Evolutionary conservation across 2,888 invertebrate species (phyloP), one percentile per base, ranked within the genome.

Genomic region (Ennomos fuscantarius): DNA sequence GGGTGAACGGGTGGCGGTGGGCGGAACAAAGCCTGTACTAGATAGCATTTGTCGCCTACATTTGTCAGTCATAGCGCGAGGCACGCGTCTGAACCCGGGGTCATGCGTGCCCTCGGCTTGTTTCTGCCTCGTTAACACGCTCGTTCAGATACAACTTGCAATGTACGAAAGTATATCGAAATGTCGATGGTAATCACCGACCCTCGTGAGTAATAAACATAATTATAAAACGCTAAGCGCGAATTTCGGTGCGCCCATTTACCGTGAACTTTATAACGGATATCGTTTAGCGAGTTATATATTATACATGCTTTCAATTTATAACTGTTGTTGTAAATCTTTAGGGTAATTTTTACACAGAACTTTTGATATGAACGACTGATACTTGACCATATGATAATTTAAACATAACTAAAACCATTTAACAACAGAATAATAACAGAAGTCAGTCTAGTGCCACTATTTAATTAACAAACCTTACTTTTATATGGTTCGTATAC

Each of bases 61-160:
- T 80, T 78, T 71, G 58, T 58, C 58, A 48, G 44, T 68, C 66
- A 60, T 62, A 63, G 72, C 62, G 62, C 69, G 69, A 72, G 73
- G 75, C 81, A 82, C 79, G 79, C 76, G 79, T 75, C 72, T 80
- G 83, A 86, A 78, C 85, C 76, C 70, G 71, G 65, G 85, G 83
- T 86, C 82, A 86, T 69, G 75, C 76, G 70, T 76, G 76, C 69
- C 70, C 68, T 76, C 73, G 68, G 73, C 74, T 78, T 73, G 73
- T 78, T 78, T 75, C 77, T 74, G 74, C 73, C 78, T 83, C 79
- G 82, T 88, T 84, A 84, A 76, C 77, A 79, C 76, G 75, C 74
- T 72, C 74, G 76, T 75, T 77, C 78, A 76, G 78, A 75, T 77
- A 68, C 71, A 67, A 68, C 71, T 77, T 65, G 65, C 71, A 69